These are phyloP conservation scores for Python bivittatus DNA, from an alignment of 2,113 vertebrate genomes.

Conservation along the genomic window DNA sequence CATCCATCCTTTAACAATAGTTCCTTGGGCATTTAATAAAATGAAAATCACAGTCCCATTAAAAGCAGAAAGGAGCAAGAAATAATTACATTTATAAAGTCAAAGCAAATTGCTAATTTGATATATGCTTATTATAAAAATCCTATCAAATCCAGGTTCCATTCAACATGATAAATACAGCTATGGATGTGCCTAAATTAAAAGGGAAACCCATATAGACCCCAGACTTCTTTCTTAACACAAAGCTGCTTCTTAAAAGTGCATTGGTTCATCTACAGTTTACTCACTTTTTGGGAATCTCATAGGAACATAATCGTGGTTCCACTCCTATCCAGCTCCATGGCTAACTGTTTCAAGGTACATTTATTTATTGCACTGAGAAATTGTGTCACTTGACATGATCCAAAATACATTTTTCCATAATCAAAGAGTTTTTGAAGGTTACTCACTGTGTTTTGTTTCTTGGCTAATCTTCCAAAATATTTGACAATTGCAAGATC, in stretches of 20 bases:
- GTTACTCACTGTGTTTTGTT: neutral
- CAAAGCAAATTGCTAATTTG: no score
- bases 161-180: neutral
- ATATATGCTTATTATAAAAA: neutral
- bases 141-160: neutral
- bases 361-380: neutral
- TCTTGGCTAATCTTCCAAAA: neutral
- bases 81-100: no score
- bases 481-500: neutral
- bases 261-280: neutral
- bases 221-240: neutral
- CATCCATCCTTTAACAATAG: no score
- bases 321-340: neutral
- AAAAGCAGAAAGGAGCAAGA: no score
- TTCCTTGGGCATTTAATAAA: no score
- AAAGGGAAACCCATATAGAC: neutral
- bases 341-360: neutral
- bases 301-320: neutral
- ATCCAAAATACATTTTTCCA: neutral
- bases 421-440: neutral
- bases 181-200: neutral
- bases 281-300: neutral
- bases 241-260: neutral
- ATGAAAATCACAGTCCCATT: no score
- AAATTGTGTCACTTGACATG: neutral